Base-by-base conservation (phyloP, 1,140 invertebrate species). In the Campoletis sonorensis region DNA sequence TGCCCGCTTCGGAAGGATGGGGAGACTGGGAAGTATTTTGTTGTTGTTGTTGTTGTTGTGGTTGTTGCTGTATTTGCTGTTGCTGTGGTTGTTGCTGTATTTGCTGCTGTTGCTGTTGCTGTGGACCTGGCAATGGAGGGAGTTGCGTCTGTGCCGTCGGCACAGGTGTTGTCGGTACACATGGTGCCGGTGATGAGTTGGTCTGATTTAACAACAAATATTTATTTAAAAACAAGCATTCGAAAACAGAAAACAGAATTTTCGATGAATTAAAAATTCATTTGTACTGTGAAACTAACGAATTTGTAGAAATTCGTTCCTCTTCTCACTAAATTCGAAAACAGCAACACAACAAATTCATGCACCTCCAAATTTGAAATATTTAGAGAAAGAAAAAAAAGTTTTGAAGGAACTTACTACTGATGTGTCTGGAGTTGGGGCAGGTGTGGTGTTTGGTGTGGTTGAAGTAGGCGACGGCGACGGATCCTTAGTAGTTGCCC, bases 401-500 rank as follows among this genome's bases (percentile, higher is more conserved):
- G 5, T 68, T 30, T 71, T 10, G 7, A 71, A 51, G 30, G 37
- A 67, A 87, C 30, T 85, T 87, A 92, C 91, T 83, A 87, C 88
- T 80, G 86, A 87, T 75, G 84, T 87, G 79, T 91, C 88, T 61
- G 88, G 87, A 82, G 88, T 79, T 81, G 92, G 90, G 81, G 78
- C 88, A 81, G 90, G 84, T 88, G 92, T 91, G 82, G 89, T 58
- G 81, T 80, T 90, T 45, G 86, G 88, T 64, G 88, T 86, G 77
- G 90, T 90, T 85, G 85, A 89, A 82, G 85, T 89, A 82, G 87
- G 88, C 81, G 87, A 85, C 82, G 91, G 84, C 82, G 90, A 85
- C 77, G 89, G 84, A 85, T 92, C 91, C 88, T 92, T 92, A 70
- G 90, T 92, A 83, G 91, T 91, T 88, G 94, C 95, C 95, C 95